A percentile compares a stretch with the other conserved stretches of the same genome.
Evolutionary conservation across 1,140 invertebrate species (phyloP).

Genomic region (Drosophila kohkoa): DNA sequence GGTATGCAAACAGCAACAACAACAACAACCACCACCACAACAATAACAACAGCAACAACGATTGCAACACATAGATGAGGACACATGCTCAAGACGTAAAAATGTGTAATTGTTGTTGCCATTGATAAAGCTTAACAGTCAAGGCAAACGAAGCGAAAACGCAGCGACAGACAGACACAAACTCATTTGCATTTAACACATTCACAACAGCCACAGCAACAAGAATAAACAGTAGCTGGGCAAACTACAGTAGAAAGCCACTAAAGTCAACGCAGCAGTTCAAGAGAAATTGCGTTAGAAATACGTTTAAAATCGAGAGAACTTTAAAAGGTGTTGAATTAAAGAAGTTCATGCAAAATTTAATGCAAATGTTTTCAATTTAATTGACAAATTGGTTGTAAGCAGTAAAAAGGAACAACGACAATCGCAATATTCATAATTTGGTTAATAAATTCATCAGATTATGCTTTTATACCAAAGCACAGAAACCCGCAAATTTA

Average conservation of each 20-base stretch:
- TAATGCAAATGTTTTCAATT: too few species aligned
- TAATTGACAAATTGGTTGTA: too few species aligned
- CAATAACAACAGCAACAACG: conserved; percentile 4
- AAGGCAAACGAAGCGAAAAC: conserved; percentile 25
- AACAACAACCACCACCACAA: not conserved
- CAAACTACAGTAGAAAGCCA: conserved; percentile 34
- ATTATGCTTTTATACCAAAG: too few species aligned
- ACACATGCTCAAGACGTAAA: conserved; percentile 70
- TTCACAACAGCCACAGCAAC: conserved; percentile 32
- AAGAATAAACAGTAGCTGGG: conserved; percentile 24
- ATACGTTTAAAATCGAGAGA: too few species aligned
- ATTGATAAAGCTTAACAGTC: conserved; percentile 77
- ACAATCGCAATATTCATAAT: too few species aligned
- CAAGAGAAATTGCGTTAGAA: not conserved
- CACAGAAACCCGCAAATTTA: too few species aligned
- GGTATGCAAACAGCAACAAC: conserved; percentile 60
- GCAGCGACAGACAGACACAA: conserved; percentile 33
- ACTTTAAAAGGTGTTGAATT: too few species aligned
- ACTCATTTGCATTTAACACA: conserved; percentile 75
- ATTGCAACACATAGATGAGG: conserved; percentile 29
- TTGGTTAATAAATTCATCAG: too few species aligned
- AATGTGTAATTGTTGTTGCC: conserved; percentile 79
- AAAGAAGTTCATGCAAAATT: too few species aligned
- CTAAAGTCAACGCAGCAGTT: conserved; percentile 7
- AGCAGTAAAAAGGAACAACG: too few species aligned